phyloP scores from a whole-genome alignment of 2,113 vertebrate genomes.

The Leptodactylus fuscus region DNA sequence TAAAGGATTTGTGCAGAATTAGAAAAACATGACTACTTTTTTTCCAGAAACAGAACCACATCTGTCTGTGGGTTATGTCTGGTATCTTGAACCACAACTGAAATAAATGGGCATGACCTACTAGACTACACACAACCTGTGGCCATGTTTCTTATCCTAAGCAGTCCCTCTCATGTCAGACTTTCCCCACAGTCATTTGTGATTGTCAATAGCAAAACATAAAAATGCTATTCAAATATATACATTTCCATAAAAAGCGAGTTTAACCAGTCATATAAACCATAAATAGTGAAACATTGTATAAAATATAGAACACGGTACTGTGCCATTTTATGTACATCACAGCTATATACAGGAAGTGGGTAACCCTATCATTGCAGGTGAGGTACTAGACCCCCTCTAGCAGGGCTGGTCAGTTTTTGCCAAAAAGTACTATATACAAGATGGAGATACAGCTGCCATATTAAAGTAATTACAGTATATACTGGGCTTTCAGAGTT shows the following conservation, averaged over 20 bases:
- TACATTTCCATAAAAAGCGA: background rate
- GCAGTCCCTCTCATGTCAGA: background rate
- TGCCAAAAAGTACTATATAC: slow-evolving; percentile 16
- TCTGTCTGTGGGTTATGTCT: background rate
- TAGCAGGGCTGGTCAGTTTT: slow-evolving; percentile 3
- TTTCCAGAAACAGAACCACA: background rate
- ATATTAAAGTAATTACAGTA: background rate
- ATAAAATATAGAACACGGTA: slow-evolving; percentile 48
- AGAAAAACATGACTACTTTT: background rate
- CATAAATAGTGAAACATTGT: slow-evolving; percentile 41
- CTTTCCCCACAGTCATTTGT: background rate
- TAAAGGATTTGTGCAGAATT: background rate
- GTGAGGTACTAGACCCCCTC: too few relatives aligned
- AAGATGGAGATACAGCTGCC: slow-evolving; percentile 43
- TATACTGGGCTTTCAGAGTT: accelerated
- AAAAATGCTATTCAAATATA: slow-evolving; percentile 19
- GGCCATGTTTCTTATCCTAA: background rate
- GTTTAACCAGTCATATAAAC: background rate
- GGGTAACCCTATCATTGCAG: background rate
- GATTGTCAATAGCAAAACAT: slow-evolving; percentile 40
- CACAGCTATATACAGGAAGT: slow-evolving; percentile 38
- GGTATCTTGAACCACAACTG: background rate
- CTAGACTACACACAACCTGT: background rate
- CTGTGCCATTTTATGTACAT: slow-evolving; percentile 40
- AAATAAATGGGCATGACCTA: background rate